Conservation (phyloP, 2,797 vertebrate genomes). For the Bufotes viridis region DNA sequence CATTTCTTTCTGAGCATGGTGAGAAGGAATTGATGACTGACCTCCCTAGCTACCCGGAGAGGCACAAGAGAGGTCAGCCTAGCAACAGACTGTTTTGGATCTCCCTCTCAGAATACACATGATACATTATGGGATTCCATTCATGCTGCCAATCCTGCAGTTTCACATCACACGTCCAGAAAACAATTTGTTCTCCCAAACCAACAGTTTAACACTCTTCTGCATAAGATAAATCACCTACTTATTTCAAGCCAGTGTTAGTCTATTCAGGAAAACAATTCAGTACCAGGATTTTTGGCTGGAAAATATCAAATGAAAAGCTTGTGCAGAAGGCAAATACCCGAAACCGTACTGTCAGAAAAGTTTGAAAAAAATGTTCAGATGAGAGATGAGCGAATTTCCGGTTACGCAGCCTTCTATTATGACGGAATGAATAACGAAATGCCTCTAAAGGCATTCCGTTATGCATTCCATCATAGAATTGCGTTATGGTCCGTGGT, state of each 20-base stretch:
- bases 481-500: no score
- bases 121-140: conserved; percentile 23
- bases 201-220: conserved; percentile 23
- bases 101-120: conserved; percentile 42
- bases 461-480: no score
- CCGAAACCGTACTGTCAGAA: neutral
- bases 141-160: conserved; percentile 38
- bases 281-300: neutral
- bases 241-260: conserved; percentile 5
- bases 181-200: conserved; percentile 48
- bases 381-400: no score
- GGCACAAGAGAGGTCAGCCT: conserved; percentile 51
- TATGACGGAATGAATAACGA: no score
- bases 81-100: conserved; percentile 58
- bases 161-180: conserved; percentile 36
- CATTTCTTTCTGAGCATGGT: conserved; percentile 33
- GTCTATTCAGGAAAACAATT: conserved; percentile 24
- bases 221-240: conserved; percentile 14
- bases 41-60: conserved; percentile 23
- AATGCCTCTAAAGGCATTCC: no score
- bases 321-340: neutral
- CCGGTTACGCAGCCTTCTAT: no score
- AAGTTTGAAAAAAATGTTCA: neutral
- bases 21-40: conserved; percentile 46
- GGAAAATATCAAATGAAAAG: neutral